Evolutionary conservation across 2,797 vertebrate genomes (phyloP), one percentile per base, ranked within the genome.

Genomic region (Catharus ustulatus): DNA sequence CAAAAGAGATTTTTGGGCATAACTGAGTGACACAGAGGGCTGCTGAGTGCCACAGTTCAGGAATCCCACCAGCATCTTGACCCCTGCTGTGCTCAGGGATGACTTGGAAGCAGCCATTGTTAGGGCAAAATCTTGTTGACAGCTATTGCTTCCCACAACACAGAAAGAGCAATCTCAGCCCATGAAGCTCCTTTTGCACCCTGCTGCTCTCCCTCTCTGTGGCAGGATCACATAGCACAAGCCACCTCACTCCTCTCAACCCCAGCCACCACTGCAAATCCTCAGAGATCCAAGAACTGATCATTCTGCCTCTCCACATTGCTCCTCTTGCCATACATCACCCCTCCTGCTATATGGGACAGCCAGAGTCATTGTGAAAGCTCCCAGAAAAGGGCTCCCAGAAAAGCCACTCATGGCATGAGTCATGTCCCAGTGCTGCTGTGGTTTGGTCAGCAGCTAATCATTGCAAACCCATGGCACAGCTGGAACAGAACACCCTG

Each of bases 1-100:
- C 3, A 10, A 5, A 43, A 48, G 54, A 5, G 22, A 46, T 66
- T 81, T 84, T 40, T 23, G 2, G 3, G 43, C 40, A 62, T 27
- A n/a, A 12, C 13, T 4, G 1, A 49, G 38, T 3, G n/a, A 17
- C 62, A 76, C 23, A 46, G 83, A 54, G n/a, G 0, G 0, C 46
- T 68, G 46, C 63, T 68, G 27, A 17, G 20, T 19, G 34, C 46
- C 72, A 76, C 63, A 69, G 40, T 13, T 61, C 68, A 78, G n/a
- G 18, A 61, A 2, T 52, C 63, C 22, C 77, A 66, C 43, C 66
- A 57, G 43, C 48, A 57, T 24, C 74, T 57, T 64, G 52, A 52
- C 24, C n/a, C 30, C 22, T 21, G 24, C 17, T 67, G 52, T 71
- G 72, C 51, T 24, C 51, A 40, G 34, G n/a, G 34, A 26, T 72